Conservation (phyloP, 1,140 invertebrate species). For the Rhopalosiphum maidis region DNA sequence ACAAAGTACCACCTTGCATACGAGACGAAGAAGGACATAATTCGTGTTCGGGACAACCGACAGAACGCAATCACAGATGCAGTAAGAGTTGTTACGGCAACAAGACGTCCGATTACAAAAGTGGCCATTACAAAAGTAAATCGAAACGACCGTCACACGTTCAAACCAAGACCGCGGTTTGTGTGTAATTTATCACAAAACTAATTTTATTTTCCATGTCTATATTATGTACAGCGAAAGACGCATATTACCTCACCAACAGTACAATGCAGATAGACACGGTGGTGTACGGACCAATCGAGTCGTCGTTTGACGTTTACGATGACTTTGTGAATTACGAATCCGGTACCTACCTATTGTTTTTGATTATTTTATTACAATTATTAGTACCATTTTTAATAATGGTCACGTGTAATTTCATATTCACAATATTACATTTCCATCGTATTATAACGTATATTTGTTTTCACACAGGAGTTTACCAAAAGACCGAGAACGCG, state of each 20-base stretch:
- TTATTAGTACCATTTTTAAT: neutral
- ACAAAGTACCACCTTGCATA: conserved; percentile 24
- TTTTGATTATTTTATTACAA: neutral
- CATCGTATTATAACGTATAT: neutral
- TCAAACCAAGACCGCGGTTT: neutral
- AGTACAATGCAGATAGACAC: conserved; percentile 61
- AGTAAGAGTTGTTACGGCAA: neutral
- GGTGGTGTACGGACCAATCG: conserved; percentile 58
- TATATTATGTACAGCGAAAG: neutral
- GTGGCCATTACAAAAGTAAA: neutral
- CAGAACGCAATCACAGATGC: neutral
- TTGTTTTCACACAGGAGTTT: conserved; percentile 76
- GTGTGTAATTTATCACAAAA: neutral
- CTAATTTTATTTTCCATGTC: neutral
- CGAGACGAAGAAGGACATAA: neutral
- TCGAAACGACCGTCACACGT: too few relatives aligned
- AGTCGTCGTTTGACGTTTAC: conserved; percentile 59
- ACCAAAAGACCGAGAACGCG: conserved; percentile 75
- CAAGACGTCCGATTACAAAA: neutral
- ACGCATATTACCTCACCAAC: conserved; percentile 62
- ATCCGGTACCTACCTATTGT: conserved; percentile 58
- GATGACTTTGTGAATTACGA: conserved; percentile 59
- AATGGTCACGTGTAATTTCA: neutral
- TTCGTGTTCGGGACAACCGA: neutral
- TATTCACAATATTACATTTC: neutral